Percentiles rank a stretch among this genome's conserved stretches.
Conservation (phyloP, 2,888 invertebrate genomes). For the Kuschelorhynchus macadamiae region DNA sequence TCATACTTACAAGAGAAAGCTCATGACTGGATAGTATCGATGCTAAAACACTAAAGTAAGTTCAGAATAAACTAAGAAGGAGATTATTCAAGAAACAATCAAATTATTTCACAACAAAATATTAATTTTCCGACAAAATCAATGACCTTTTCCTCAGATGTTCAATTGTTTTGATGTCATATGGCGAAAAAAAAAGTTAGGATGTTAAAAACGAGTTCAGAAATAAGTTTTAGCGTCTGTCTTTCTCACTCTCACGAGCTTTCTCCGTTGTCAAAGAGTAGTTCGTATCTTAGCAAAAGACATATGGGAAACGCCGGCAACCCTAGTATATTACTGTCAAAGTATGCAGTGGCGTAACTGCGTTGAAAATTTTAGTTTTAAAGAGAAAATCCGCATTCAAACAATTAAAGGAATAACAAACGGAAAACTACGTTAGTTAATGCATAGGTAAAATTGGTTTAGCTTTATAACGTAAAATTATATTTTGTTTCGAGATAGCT, state of each 20-base stretch:
- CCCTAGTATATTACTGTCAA: too few species aligned
- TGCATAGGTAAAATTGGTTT: too few species aligned
- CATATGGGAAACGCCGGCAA: too few species aligned
- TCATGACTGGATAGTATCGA: slow-evolving; percentile 29
- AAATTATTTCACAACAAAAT: slow-evolving; percentile 26
- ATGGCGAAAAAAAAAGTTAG: slow-evolving; percentile 36
- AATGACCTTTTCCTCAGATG: slow-evolving; percentile 48
- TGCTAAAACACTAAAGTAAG: slow-evolving; percentile 1
- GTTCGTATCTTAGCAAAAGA: too few species aligned
- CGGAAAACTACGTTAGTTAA: too few species aligned
- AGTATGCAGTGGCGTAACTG: too few species aligned
- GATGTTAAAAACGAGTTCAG: background rate
- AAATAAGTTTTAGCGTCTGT: background rate
- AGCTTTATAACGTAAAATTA: too few species aligned
- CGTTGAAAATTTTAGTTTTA: too few species aligned
- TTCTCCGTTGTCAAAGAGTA: too few species aligned
- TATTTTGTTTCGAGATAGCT: too few species aligned
- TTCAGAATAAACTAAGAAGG: slow-evolving; percentile 5
- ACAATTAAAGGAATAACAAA: too few species aligned
- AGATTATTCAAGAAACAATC: background rate
- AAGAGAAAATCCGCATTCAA: too few species aligned
- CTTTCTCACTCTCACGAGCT: background rate
- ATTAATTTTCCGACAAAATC: slow-evolving; percentile 37
- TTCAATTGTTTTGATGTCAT: slow-evolving; percentile 48
- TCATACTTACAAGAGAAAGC: slow-evolving; percentile 50